Base-by-base conservation (phyloP, 2,113 vertebrate genomes). In the Maylandia zebra region DNA sequence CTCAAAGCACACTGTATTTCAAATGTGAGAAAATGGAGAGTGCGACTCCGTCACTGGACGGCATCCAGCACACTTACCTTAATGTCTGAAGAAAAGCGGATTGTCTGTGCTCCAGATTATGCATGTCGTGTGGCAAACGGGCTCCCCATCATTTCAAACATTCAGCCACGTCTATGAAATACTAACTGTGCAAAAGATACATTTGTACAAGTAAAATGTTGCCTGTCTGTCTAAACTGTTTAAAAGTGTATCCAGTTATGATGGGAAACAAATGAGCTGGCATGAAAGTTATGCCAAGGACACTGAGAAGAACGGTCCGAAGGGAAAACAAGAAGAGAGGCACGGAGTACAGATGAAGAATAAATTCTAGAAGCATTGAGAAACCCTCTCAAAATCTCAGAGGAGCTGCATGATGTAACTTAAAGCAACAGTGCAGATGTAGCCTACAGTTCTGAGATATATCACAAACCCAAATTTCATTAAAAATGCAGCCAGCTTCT, bases 401-500 rank as follows among this genome's bases (percentile, higher is more conserved):
- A 10, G 59, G 80, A 71, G 16, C 52, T 48, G 52, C 27, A 43
- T 83, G 84, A 87, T 86, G 81, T 53, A 88, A 82, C 69, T 84
- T 84, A 36, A 56, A 91, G 66, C 38, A 84, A 59, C 41, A 71
- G 41, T 16, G 66, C 52, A 61, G 59, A 83, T 81, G 71, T 61
- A 32, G 76, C 80, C 53, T n/a, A 52, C 57, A 90, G 50, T 10
- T 30, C 50, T 57, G 83, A 87, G 38, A 90, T 45, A 78, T 53
- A 69, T 19, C 45, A 69, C 69, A 11, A 76, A 81, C 76, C 30
- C 36, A 84, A 64, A 86, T 88, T 90, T 84, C 88, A 93, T 95
- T 93, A 93, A 94, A 92, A 93, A 94, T 95, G 84, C 84, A 95
- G 64, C 83, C 12, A 17, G 78, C 56, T 86, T 88, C 84, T 83